phyloP scores from a whole-genome alignment of 2,113 vertebrate species.

The Trematomus loennbergii region DNA sequence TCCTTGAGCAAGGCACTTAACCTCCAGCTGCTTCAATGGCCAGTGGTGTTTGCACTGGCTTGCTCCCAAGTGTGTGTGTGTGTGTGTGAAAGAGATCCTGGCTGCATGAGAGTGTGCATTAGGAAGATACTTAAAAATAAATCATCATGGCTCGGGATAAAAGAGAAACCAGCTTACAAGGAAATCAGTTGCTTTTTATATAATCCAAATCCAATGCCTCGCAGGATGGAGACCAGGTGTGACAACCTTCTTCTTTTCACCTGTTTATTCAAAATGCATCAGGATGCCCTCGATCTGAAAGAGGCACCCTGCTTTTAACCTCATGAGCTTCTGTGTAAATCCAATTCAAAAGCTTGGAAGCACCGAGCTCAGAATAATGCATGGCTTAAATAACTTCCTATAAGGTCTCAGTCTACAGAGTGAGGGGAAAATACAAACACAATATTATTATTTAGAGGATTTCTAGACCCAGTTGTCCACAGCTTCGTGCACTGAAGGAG shows the following conservation, averaged over 20 bases:
- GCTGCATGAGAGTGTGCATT: background rate
- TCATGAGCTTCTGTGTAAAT: conserved; percentile 16
- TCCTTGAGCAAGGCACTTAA: conserved; percentile 21
- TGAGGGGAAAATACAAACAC: conserved; percentile 20
- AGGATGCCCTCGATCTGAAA: conserved; percentile 33
- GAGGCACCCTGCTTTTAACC: conserved; percentile 6
- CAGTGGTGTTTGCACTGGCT: background rate
- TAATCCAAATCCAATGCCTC: background rate
- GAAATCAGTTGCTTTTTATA: background rate
- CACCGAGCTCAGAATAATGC: conserved; percentile 3
- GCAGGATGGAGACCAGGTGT: background rate
- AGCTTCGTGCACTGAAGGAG: conserved; percentile 13
- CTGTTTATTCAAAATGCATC: background rate
- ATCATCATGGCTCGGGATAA: background rate
- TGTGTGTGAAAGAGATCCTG: too few species aligned
- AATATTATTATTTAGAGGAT: conserved; percentile 28
- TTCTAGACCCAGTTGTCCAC: background rate
- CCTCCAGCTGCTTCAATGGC: background rate
- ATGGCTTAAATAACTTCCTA: conserved; percentile 22
- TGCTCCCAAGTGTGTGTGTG: background rate
- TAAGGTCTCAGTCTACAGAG: background rate
- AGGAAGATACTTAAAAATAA: background rate
- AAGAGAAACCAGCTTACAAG: background rate
- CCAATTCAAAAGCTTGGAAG: conserved; percentile 37
- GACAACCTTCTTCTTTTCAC: background rate